Evolutionary conservation across 2,113 vertebrate species (phyloP).

Genomic region (Clarias batrachus): DNA sequence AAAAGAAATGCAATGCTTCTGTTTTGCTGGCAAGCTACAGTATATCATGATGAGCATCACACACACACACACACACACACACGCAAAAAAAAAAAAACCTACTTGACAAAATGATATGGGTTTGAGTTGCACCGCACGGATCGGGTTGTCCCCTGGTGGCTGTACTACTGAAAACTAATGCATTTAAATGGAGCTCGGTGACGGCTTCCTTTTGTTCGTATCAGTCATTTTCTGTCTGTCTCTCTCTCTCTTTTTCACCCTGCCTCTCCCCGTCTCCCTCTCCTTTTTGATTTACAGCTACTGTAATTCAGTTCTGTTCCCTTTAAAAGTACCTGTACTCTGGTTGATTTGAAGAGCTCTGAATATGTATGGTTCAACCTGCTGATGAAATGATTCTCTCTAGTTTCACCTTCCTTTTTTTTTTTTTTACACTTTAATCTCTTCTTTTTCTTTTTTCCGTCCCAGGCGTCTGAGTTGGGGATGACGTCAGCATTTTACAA

Average conservation of each 20-base stretch:
- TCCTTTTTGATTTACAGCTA: conserved; percentile 34
- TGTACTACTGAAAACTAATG: conserved; percentile 28
- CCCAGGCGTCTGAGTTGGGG: conserved; percentile 81
- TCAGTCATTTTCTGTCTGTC: conserved; percentile 33
- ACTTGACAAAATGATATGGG: conserved; percentile 23
- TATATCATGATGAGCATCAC: not conserved
- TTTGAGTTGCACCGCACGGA: conserved; percentile 22
- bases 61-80: conserved; percentile 4
- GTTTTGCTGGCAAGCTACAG: not conserved
- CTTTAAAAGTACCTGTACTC: conserved; percentile 10
- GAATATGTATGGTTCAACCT: not conserved
- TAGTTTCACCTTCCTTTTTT: not conserved
- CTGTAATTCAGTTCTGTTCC: conserved; percentile 35
- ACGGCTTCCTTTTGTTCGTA: not conserved
- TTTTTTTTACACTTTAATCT: not conserved
- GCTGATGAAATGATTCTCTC: conserved; percentile 13
- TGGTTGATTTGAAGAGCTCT: not conserved
- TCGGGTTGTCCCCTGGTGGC: not conserved
- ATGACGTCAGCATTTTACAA: conserved; percentile 92
- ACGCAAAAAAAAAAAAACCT: not conserved
- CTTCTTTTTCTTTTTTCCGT: not conserved
- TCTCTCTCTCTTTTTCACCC: conserved; percentile 19
- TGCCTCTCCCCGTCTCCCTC: conserved; percentile 23
- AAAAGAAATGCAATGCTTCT: not conserved
- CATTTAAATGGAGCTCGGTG: conserved; percentile 38